phyloP scores from a whole-genome alignment of 2,888 invertebrate species.

The Scaptomyza reducta region DNA sequence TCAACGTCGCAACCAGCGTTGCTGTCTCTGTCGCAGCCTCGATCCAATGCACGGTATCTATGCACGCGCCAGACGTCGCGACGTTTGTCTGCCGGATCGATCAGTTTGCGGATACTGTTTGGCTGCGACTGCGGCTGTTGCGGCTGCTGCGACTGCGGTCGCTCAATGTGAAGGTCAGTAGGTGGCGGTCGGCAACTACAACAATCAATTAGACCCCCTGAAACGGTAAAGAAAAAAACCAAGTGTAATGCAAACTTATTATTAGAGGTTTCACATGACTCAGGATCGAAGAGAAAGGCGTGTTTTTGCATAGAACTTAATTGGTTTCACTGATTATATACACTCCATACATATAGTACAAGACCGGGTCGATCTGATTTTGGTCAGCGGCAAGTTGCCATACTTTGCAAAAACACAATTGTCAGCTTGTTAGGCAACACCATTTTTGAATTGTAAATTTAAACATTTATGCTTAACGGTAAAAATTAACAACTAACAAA shows the following conservation, averaged over 20 bases:
- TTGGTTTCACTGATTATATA: conserved; percentile 32
- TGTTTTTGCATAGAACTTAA: conserved; percentile 19
- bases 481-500: conserved; percentile 14
- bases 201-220: conserved; percentile 76
- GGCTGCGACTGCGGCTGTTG: conserved; percentile 21
- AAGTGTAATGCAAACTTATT: conserved; percentile 55
- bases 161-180: conserved; percentile 80
- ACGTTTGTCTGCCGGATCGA: conserved; percentile 72
- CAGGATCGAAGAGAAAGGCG: conserved; percentile 58
- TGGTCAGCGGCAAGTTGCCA: conserved; percentile 21
- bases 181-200: conserved; percentile 76
- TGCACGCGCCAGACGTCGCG: conserved; percentile 72
- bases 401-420: conserved; percentile 10
- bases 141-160: conserved; percentile 40
- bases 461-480: conserved; percentile 15
- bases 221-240: conserved; percentile 69
- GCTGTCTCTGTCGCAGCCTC: conserved; percentile 14
- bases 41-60: conserved; percentile 12
- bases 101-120: conserved; percentile 71
- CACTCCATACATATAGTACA: not conserved
- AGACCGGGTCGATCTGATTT: conserved; percentile 18
- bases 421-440: conserved; percentile 12
- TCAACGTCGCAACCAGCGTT: not conserved
- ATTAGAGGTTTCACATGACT: conserved; percentile 54
- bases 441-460: conserved; percentile 21